Conservation (phyloP, 1,140 invertebrate genomes). For the Ridgeia piscesae region DNA sequence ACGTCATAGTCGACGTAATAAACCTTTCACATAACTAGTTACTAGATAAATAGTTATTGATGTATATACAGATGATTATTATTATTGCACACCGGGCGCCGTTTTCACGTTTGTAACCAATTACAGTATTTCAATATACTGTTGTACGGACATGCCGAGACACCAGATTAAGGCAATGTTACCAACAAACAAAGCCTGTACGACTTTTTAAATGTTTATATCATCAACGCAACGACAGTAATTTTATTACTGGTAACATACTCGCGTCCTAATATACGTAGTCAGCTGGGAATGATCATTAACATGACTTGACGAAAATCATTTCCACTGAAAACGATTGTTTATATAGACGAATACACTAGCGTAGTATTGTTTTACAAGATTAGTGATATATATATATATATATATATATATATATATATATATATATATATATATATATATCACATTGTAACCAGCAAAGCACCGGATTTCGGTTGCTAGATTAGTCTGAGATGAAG, state of each 20-base stretch:
- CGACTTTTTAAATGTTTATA: background rate
- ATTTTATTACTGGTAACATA: background rate
- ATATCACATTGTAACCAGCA: too few relatives aligned
- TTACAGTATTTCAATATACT: background rate
- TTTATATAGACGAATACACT: background rate
- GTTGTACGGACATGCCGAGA: background rate
- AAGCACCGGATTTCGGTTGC: background rate
- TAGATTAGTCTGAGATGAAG: background rate
- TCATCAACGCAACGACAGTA: background rate
- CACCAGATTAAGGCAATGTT: background rate
- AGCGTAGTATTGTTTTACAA: background rate
- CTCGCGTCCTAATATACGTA: background rate
- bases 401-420: too few relatives aligned
- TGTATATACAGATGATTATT: background rate
- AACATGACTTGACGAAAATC: background rate
- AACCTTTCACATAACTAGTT: background rate
- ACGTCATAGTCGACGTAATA: background rate
- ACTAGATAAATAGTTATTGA: background rate
- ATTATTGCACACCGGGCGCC: background rate
- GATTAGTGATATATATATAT: too few relatives aligned
- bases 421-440: too few relatives aligned
- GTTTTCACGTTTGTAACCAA: background rate
- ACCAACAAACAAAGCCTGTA: background rate
- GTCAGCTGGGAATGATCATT: background rate
- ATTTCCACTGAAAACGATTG: background rate